phyloP scores from a whole-genome alignment of 2,888 invertebrate species.

The Watsonalla cultraria region DNA sequence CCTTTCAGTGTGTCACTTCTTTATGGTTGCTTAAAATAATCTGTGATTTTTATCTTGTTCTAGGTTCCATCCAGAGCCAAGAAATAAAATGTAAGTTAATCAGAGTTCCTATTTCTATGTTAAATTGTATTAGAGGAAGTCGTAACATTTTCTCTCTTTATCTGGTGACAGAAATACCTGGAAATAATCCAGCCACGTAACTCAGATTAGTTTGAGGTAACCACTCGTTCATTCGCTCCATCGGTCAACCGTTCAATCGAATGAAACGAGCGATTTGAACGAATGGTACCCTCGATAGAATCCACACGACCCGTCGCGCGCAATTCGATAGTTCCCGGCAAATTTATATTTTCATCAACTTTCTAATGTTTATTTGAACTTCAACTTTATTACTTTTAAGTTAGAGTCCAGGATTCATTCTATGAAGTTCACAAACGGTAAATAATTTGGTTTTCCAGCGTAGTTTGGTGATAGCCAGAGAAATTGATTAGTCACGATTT shows the following conservation, averaged over 20 bases:
- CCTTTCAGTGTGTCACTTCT: too few species aligned
- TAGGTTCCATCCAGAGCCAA: neutral
- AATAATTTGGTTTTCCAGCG: slow-evolving; percentile 11
- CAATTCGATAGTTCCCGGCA: slow-evolving; percentile 32
- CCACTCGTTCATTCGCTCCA: slow-evolving; percentile 36
- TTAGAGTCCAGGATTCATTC: slow-evolving; percentile 2
- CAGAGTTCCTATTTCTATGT: neutral
- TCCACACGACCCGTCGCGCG: slow-evolving; percentile 11
- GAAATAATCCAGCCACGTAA: slow-evolving; percentile 32
- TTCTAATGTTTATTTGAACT: slow-evolving; percentile 13
- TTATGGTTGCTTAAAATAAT: too few species aligned
- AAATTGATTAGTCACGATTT: slow-evolving; percentile 53
- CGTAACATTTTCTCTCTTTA: slow-evolving; percentile 6
- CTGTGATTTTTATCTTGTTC: neutral
- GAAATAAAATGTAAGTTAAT: neutral
- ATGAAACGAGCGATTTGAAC: slow-evolving; percentile 30
- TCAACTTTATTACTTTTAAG: slow-evolving; percentile 11
- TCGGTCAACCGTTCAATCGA: slow-evolving; percentile 47
- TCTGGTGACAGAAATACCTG: slow-evolving; percentile 20
- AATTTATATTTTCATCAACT: slow-evolving; percentile 19
- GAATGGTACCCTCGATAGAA: slow-evolving; percentile 28
- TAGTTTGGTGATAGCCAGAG: slow-evolving; percentile 39
- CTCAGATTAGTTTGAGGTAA: slow-evolving; percentile 47
- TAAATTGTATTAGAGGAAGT: too few species aligned
- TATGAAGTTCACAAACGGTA: neutral